Conservation (phyloP, 1,140 invertebrate genomes). For the Aleiodes sp. region DNA sequence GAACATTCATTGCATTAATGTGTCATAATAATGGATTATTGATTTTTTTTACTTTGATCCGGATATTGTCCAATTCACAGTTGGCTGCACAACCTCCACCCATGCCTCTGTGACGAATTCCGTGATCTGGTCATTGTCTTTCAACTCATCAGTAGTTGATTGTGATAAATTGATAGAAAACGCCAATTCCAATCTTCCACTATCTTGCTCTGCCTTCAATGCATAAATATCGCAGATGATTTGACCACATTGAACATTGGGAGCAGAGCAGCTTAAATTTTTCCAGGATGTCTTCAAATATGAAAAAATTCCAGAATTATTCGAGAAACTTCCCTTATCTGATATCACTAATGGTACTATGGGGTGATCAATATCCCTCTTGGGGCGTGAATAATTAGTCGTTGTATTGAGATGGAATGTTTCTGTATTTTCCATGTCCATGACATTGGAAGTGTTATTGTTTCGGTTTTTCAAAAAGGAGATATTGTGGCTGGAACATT, state of each 20-base stretch:
- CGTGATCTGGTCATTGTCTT: conserved; percentile 39
- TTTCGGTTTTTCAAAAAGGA: not conserved
- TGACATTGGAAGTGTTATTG: not conserved
- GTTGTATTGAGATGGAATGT: not conserved
- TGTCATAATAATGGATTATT: no score
- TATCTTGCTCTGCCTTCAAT: conserved; percentile 41
- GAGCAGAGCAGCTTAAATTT: conserved; percentile 45
- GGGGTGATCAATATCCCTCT: not conserved
- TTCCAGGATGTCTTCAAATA: conserved; percentile 9
- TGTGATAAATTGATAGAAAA: conserved; percentile 37
- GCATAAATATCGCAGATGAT: conserved; percentile 39
- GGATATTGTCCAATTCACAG: conserved; percentile 3
- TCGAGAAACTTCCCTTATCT: not conserved
- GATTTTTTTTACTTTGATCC: not conserved
- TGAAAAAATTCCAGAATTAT: not conserved
- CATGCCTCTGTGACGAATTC: conserved; percentile 44
- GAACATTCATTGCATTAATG: not conserved
- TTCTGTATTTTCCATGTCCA: not conserved
- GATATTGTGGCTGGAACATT: not conserved
- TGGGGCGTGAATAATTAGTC: not conserved
- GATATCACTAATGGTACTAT: not conserved
- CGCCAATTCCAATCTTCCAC: conserved; percentile 40
- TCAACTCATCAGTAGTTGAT: not conserved
- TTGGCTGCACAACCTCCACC: conserved; percentile 43
- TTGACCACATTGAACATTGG: conserved; percentile 36